Evolutionary conservation across 2,888 invertebrate species (phyloP).

Genomic region (Hyposoter dolosus): DNA sequence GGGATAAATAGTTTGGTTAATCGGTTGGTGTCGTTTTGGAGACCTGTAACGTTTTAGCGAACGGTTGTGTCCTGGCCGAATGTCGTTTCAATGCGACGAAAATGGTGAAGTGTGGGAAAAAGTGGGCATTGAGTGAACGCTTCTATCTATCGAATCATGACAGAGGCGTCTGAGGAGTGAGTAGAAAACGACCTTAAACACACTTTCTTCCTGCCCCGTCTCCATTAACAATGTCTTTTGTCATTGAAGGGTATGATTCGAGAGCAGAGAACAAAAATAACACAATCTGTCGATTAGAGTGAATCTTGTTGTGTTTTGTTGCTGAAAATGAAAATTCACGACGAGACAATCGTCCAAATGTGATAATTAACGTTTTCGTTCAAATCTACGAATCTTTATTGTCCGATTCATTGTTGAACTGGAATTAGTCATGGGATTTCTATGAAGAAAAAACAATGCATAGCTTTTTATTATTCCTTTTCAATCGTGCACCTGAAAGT

Average conservation of each 20-base stretch:
- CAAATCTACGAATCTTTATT: background rate
- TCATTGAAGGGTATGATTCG: background rate
- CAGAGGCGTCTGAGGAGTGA: slow-evolving; percentile 96
- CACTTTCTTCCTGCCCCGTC: slow-evolving; percentile 10
- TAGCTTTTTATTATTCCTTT: slow-evolving; percentile 1
- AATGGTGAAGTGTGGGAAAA: slow-evolving; percentile 93
- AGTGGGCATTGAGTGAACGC: slow-evolving; percentile 93
- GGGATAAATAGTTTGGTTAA: background rate
- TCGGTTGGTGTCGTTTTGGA: slow-evolving; percentile 58
- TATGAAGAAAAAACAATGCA: slow-evolving; percentile 3
- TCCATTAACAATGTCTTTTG: slow-evolving; percentile 1
- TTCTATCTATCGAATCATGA: slow-evolving; percentile 95
- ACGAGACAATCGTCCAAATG: background rate
- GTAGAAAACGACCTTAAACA: slow-evolving; percentile 82
- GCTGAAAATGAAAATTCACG: background rate
- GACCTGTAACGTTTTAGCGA: slow-evolving; percentile 48
- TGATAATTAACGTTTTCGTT: background rate
- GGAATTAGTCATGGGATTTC: background rate
- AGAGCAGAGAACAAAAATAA: slow-evolving; percentile 11
- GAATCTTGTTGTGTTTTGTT: background rate
- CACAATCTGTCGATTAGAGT: background rate
- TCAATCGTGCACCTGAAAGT: slow-evolving; percentile 17
- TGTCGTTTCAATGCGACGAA: slow-evolving; percentile 88
- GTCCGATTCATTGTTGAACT: background rate
- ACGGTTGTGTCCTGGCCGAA: slow-evolving; percentile 74